A percentile compares a stretch with the other conserved stretches of the same genome.
Evolutionary conservation across 2,113 vertebrate species (phyloP).

Genomic region (Thunnus thynnus): DNA sequence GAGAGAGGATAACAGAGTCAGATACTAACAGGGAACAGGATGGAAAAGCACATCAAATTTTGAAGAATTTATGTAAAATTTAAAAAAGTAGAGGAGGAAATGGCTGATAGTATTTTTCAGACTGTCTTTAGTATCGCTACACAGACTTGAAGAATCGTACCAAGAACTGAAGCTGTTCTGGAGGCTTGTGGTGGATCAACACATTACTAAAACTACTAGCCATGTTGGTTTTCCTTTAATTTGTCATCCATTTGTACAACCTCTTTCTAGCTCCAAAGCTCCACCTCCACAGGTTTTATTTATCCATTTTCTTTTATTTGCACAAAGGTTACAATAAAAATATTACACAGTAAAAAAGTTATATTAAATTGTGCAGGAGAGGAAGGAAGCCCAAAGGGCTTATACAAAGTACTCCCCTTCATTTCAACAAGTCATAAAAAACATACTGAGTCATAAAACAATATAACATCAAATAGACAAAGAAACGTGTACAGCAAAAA

Average conservation of each 20-base stretch:
- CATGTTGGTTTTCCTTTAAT: not conserved
- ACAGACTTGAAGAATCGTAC: not conserved
- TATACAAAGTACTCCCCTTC: too few species aligned
- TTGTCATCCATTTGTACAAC: not conserved
- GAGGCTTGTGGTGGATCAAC: not conserved
- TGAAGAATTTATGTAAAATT: not conserved
- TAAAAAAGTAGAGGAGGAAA: not conserved
- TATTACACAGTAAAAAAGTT: too few species aligned
- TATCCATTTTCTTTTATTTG: too few species aligned
- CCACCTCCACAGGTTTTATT: too few species aligned
- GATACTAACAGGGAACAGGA: not conserved
- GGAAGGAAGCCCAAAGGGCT: too few species aligned
- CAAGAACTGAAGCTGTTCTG: not conserved
- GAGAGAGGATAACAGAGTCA: not conserved
- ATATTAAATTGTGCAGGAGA: too few species aligned
- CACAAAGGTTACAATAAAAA: too few species aligned
- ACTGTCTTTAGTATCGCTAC: not conserved
- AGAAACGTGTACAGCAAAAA: too few species aligned
- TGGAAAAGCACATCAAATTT: not conserved
- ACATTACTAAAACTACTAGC: not conserved
- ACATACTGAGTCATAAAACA: too few species aligned
- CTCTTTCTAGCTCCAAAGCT: too few species aligned
- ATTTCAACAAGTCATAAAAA: too few species aligned
- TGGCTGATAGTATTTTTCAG: not conserved
- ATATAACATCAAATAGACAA: too few species aligned